Evolutionary conservation across 30 jellyfish, hydroid and myxozoan genomes (phyloP), one percentile per base, ranked within the genome.

Genomic region (Phacellophora camtschatica): DNA sequence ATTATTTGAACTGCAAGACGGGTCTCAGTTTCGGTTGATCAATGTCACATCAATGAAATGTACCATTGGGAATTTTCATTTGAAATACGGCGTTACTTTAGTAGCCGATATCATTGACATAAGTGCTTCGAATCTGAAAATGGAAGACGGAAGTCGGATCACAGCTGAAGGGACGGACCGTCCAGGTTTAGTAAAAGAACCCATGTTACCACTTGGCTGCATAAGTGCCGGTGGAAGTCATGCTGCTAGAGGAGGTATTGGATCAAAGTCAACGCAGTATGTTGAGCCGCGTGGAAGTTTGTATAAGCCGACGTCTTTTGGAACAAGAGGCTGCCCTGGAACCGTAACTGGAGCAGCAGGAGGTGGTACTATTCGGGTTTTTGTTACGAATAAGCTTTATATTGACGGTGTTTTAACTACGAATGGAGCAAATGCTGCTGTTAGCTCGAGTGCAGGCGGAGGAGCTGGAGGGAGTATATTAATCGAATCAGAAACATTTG

Each of bases 381-480:
- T 66, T 42, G 78, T 81, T 30, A 81, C 92, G 24, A 81, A 81
- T 34, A 66, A 50, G 79, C 80, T 81, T 25, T 81, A 81, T 66
- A 35, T 81, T 23, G 83, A 81, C 23, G 92, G 92, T 24, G 76
- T 55, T 24, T n/a, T 81, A 5, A 66, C 92, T 27, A 84, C 67
- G 10, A 55, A 81, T 51, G 92, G 92, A 13, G 78, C 84, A 2
- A 55, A 42, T 37, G 79, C 92, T 2, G 79, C 69, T 15, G 22
- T 61, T 49, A 77, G 84, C 42, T 81, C 92, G 24, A 59, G 55
- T 19, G 46, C 61, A 23, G 92, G 92, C 12, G 92, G 92, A 12
- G 92, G 92, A 41, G 84, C 92, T 2, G 92, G 92, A n/a, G 92
- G 92, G 10, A 81, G 92, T 34, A 50, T 81, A 33, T 41, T 81